Evolutionary conservation across 2,888 invertebrate species (phyloP), one percentile per base, ranked within the genome.

Genomic region (Syrista parreyssii): DNA sequence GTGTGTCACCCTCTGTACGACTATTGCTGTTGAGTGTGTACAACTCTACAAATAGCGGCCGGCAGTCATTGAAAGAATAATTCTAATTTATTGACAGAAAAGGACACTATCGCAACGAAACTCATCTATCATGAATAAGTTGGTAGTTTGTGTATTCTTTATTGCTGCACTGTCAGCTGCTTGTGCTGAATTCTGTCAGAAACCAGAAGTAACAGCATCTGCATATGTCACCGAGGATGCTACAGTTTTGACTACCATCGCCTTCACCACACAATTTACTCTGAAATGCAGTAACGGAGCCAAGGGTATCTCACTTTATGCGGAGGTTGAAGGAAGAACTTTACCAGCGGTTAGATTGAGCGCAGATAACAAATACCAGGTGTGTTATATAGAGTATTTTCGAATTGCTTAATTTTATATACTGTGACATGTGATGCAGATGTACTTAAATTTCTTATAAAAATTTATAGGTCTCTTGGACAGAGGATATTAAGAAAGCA

Each of bases 221-320:
- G 95, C 96, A 0, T 98, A 98, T 92, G 97, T 98, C 74, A 98
- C 98, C 31, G 94, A 96, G 91, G 99, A 99, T 93, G 97, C 97
- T 0, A 97, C 98, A 74, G 95, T 98, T 81, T 95, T 99, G 15
- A 96, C 96, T 82, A 96, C 95, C 90, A 96, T 98, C 84, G 98
- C 98, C 0, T 97, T 97, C 92, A 96, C 99, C 86, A 95, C 96
- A 23, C 98, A 98, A 92, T 98, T 99, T 92, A 93, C 95, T 12
- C 92, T 99, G 72, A 95, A 95, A 89, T 99, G 99, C 89, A 94
- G 93, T 84, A 94, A 95, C 84, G 93, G 93, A 32, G 92, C 93
- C 4, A 94, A 94, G 81, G 94, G 94, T 89, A 94, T 96, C 82
- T 95, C 95, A 68, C 92, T 98, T 78, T 98, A 98, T 91, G 98